phyloP scores from a whole-genome alignment of 1,140 invertebrate species.

The Cotesia typhae region DNA sequence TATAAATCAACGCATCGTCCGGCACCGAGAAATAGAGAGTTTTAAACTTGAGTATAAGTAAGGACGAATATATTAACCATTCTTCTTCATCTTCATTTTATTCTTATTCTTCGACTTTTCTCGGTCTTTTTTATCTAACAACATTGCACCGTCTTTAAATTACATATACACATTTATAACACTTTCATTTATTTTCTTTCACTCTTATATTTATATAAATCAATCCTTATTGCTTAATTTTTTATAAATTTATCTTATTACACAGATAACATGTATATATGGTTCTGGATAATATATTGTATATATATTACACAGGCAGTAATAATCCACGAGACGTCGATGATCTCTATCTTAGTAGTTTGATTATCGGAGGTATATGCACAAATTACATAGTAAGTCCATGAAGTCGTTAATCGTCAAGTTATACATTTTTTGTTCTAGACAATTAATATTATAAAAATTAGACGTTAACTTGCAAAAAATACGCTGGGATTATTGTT shows the following conservation, averaged over 20 bases:
- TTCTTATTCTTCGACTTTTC: background rate
- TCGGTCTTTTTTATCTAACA: background rate
- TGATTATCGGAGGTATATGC: constrained; percentile 41
- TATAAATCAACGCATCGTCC: constrained; percentile 46
- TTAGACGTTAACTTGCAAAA: background rate
- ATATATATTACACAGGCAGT: background rate
- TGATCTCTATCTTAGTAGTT: constrained; percentile 42
- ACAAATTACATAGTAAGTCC: constrained; percentile 44
- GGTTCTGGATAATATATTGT: background rate
- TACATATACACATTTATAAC: no score
- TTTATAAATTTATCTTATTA: no score
- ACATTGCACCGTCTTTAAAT: no score
- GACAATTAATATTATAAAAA: constrained; percentile 1
- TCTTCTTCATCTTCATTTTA: background rate
- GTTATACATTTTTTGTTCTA: constrained; percentile 28
- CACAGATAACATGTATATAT: no score
- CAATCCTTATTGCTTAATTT: background rate
- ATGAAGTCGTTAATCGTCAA: constrained; percentile 44
- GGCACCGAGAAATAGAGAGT: constrained; percentile 15
- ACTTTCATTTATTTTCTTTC: no score
- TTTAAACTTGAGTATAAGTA: constrained; percentile 13
- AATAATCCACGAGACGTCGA: constrained; percentile 21
- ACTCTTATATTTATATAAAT: background rate
- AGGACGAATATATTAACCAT: no score
- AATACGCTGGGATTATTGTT: no score